Percentiles rank a stretch among this genome's conserved stretches.
Evolutionary conservation across 1,140 invertebrate species (phyloP).

Genomic region (Drosophila paulistorum): DNA sequence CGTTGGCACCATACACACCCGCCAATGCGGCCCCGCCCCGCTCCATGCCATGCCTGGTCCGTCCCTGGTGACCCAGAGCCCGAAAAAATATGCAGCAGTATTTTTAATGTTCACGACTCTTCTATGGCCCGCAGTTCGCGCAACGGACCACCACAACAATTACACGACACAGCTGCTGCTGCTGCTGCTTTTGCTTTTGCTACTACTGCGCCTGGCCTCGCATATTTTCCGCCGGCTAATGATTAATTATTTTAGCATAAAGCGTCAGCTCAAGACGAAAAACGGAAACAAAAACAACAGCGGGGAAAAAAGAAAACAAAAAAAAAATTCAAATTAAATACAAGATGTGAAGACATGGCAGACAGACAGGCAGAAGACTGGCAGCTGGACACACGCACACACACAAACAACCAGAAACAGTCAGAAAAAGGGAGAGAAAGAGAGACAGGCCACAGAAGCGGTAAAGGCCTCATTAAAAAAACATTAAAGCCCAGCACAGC

Average conservation of each 20-base stretch:
- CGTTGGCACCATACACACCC: constrained; percentile 21
- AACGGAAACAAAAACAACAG: constrained; percentile 4
- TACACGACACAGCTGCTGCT: constrained; percentile 62
- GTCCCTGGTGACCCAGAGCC: constrained; percentile 12
- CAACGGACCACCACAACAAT: constrained; percentile 62
- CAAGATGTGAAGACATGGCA: constrained; percentile 47
- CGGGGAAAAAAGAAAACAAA: constrained; percentile 1
- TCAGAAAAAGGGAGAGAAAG: constrained; percentile 14
- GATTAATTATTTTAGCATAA: constrained; percentile 82
- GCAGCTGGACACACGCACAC: constrained; percentile 38
- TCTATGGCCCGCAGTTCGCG: constrained; percentile 10
- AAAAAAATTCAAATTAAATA: constrained; percentile 75
- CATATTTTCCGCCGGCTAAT: constrained; percentile 76
- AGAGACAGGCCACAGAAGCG: constrained; percentile 39
- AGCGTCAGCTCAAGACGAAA: constrained; percentile 75
- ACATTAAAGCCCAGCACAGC: constrained; percentile 67
- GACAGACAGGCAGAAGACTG: constrained; percentile 11
- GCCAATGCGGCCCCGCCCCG: constrained; percentile 16
- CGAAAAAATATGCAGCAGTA: constrained; percentile 56
- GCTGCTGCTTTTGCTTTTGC: constrained; percentile 27
- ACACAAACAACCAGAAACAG: constrained; percentile 18
- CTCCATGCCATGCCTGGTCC: constrained; percentile 1
- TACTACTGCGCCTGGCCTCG: constrained; percentile 43
- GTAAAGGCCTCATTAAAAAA: constrained; percentile 71
- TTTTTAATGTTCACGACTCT: constrained; percentile 63